Conservation (phyloP, 1,140 invertebrate genomes). For the Anastatus disparis region DNA sequence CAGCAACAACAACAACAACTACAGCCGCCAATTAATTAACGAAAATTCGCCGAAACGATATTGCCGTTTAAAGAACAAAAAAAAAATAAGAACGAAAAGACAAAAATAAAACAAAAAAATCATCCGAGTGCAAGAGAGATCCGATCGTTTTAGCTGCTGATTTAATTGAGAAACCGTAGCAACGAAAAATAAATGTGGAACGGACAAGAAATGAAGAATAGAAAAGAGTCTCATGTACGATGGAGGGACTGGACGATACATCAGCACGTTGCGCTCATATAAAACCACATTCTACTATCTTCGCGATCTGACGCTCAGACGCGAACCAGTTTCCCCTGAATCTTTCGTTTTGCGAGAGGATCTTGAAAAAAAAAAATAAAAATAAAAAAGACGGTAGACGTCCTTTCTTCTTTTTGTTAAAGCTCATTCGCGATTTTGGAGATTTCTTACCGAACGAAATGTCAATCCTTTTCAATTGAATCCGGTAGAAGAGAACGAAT, state of each 20-base stretch:
- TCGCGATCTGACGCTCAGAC: slow-evolving; percentile 62
- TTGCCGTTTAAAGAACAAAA: too few species aligned
- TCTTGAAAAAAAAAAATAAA: not conserved
- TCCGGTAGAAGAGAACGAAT: too few species aligned
- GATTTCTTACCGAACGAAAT: not conserved
- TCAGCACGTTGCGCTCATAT: slow-evolving; percentile 51
- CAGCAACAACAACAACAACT: too few species aligned
- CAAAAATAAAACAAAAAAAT: too few species aligned
- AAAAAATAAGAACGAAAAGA: too few species aligned
- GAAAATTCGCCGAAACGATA: slow-evolving; percentile 25
- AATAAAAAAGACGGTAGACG: not conserved
- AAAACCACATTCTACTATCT: slow-evolving; percentile 60
- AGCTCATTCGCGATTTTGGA: not conserved
- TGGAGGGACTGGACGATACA: slow-evolving; percentile 60
- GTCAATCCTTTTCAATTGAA: slow-evolving; percentile 7
- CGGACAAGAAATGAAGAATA: slow-evolving; percentile 63
- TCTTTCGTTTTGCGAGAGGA: too few species aligned
- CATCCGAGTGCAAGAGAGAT: too few species aligned
- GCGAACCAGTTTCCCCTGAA: slow-evolving; percentile 59
- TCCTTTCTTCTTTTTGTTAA: not conserved
- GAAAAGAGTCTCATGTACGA: slow-evolving; percentile 63
- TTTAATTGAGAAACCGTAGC: slow-evolving; percentile 51
- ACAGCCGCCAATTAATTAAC: slow-evolving; percentile 27
- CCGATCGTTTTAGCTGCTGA: too few species aligned
- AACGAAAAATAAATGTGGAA: slow-evolving; percentile 49